These are phyloP conservation scores for Laterallus jamaicensis DNA, from an alignment of 2,113 vertebrate species.

Conservation along the genomic window DNA sequence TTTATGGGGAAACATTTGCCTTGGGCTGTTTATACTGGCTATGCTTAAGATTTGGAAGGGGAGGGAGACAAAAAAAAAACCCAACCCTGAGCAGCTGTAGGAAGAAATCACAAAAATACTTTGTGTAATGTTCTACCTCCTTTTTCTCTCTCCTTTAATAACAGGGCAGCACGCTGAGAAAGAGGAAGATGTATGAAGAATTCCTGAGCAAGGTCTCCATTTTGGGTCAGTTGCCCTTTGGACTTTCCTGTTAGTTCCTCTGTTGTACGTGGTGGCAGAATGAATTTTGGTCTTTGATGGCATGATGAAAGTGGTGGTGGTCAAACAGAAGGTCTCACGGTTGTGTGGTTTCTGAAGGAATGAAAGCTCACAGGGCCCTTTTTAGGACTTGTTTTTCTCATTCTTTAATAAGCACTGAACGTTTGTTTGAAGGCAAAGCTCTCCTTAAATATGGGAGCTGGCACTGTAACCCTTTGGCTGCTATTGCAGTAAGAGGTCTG, in stretches of 20 bases:
- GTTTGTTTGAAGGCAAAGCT: neutral
- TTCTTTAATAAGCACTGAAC: neutral
- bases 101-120: conserved; percentile 53
- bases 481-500: neutral
- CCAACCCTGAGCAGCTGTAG: conserved; percentile 17
- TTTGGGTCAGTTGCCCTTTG: conserved; percentile 83
- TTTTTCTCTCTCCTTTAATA: conserved; percentile 40
- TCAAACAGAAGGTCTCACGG: neutral
- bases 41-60: neutral
- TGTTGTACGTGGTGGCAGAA: neutral
- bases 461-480: neutral
- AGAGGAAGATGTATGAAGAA: conserved; percentile 97
- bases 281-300: conserved; percentile 5
- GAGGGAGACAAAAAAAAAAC: neutral
- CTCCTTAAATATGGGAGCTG: neutral
- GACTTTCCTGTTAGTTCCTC: neutral
- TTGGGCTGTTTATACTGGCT: neutral
- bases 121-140: neutral
- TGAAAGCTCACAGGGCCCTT: neutral
- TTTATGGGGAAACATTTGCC: conserved; percentile 36
- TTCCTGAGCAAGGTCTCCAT: conserved; percentile 98
- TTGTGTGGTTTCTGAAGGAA: neutral
- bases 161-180: conserved; percentile 95
- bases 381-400: neutral
- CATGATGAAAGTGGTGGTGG: neutral